Conservation (phyloP, 2,888 invertebrate genomes). For the Euphydryas editha region DNA sequence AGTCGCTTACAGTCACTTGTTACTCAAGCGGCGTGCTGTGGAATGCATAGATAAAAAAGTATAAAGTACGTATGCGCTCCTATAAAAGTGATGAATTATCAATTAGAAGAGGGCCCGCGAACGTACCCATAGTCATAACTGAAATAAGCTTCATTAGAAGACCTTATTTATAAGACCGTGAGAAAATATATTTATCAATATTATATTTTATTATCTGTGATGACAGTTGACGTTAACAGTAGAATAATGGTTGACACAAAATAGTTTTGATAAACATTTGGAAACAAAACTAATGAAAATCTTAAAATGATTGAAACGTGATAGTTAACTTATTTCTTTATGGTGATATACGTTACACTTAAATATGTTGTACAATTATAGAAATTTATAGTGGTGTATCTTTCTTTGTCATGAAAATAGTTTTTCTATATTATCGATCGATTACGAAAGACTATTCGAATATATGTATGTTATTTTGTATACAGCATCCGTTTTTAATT, state of each 20-base stretch:
- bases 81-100: too few relatives aligned
- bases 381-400: conserved; percentile 40
- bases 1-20: too few relatives aligned
- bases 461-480: conserved; percentile 52
- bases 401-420: conserved; percentile 79
- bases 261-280: conserved; percentile 69
- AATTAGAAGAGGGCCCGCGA: too few relatives aligned
- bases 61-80: too few relatives aligned
- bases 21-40: too few relatives aligned
- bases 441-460: conserved; percentile 76
- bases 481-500: conserved; percentile 41
- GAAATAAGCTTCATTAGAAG: too few relatives aligned
- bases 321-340: conserved; percentile 45
- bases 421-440: conserved; percentile 78
- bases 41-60: too few relatives aligned
- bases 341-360: conserved; percentile 42
- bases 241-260: conserved; percentile 70
- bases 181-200: neutral
- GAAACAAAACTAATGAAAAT: conserved; percentile 55
- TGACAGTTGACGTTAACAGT: conserved; percentile 64
- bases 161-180: too few relatives aligned
- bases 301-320: conserved; percentile 54
- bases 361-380: conserved; percentile 26
- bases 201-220: neutral
- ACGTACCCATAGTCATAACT: too few relatives aligned